Evolutionary conservation across 2,888 invertebrate species (phyloP).

Genomic region (Cosmia trapezina): DNA sequence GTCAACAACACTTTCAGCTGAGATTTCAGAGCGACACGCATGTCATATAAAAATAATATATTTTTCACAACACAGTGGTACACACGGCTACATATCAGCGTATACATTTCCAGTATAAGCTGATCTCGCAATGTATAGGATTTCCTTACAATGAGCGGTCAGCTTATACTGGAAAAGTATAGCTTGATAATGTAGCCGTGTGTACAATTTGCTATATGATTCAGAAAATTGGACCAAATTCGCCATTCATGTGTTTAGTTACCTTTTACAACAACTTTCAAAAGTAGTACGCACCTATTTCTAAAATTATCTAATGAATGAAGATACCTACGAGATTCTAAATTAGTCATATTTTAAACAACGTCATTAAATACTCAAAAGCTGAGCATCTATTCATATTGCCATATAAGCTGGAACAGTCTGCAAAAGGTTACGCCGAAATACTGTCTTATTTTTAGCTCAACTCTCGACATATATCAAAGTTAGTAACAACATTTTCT

Average conservation of each 20-base stretch:
- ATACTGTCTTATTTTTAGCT: background rate
- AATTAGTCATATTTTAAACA: background rate
- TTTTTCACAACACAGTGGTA: background rate
- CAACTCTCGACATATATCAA: too few species aligned
- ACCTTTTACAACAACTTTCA: background rate
- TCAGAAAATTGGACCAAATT: background rate
- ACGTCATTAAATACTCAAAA: background rate
- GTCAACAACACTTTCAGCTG: conserved; percentile 26
- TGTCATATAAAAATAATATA: conserved; percentile 14
- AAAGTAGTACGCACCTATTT: background rate
- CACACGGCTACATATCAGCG: too few species aligned
- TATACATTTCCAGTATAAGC: too few species aligned
- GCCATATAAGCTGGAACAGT: background rate
- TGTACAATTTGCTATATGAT: background rate
- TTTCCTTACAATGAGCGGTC: too few species aligned
- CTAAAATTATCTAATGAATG: background rate
- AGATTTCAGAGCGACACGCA: conserved; percentile 24
- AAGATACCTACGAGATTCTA: background rate
- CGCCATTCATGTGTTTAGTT: background rate
- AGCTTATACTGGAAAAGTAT: too few species aligned
- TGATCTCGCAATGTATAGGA: too few species aligned
- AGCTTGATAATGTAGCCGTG: too few species aligned
- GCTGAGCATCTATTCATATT: background rate
- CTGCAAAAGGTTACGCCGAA: background rate
- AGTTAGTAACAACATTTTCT: background rate